Evolutionary conservation across 1,140 invertebrate species (phyloP), one percentile per base, ranked within the genome.

Genomic region (Muscidifurax raptorellus): DNA sequence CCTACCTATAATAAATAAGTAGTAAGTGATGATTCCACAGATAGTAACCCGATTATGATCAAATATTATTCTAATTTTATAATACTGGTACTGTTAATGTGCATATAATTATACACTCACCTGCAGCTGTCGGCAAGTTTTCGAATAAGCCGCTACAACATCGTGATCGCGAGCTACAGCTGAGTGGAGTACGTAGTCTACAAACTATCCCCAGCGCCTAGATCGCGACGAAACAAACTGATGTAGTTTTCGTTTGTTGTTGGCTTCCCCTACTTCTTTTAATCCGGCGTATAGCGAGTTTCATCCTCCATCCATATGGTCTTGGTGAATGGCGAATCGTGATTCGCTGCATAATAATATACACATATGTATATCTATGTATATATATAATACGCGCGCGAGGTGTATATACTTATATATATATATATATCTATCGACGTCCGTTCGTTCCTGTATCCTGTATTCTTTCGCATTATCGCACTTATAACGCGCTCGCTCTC

Each of bases 391-490:
- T 30, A 27, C 27, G 15, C 15, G 12, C 15, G 36, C 36, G 36
- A 36, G 36, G n/a, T n/a, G n/a, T 7, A 9, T 9, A 36, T 36
- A 36, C 36, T 36, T 36, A 78, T 66, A 13, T 13, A 78, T 47
- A 22, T n/a, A 80, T 44, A 12, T 52, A 44, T 28, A 44, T 4
- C 15, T 10, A 47, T 47, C 22, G 30, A 71, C 28, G 25, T n/a
- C 40, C 78, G 36, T 72, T 18, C 40, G 18, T 71, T 79, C 69
- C 40, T 74, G 80, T 64, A 52, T 79, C 71, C 40, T 74, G 80
- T 64, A 82, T 82, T 52, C 28, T 82, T 72, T 82, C 52, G n/a
- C 32, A 40, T 75, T 75, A 75, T 82, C 69, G 47, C 47, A 82
- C 75, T 82, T 40, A 64, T n/a, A n/a, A n/a, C n/a, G n/a, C n/a